These are phyloP conservation scores for Drosophila paracracens DNA, from an alignment of 2,888 invertebrate species.

Conservation along the genomic window DNA sequence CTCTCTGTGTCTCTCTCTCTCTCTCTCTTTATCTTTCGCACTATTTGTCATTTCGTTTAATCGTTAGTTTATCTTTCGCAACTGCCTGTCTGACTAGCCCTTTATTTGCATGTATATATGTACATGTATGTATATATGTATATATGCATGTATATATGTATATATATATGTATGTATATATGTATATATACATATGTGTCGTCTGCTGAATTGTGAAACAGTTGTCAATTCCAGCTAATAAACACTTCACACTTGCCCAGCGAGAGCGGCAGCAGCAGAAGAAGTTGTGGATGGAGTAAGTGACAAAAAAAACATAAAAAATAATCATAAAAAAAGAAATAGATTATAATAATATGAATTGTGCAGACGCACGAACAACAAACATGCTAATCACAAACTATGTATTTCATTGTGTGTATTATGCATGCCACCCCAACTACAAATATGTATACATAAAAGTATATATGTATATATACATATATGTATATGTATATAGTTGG, in stretches of 20 bases:
- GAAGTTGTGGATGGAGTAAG: not conserved
- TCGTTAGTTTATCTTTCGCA: not conserved
- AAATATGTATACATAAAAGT: not conserved
- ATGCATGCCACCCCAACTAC: slow-evolving; percentile 15
- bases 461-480: not conserved
- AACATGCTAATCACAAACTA: slow-evolving; percentile 58
- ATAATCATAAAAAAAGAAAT: not conserved
- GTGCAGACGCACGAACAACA: slow-evolving; percentile 47
- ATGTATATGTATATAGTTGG: slow-evolving; percentile 9
- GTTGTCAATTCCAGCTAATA: slow-evolving; percentile 29
- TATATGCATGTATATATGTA: not conserved
- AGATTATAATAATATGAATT: slow-evolving; percentile 26
- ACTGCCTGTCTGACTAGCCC: not conserved
- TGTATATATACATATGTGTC: no score
- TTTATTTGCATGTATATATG: not conserved
- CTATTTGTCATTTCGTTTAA: not conserved
- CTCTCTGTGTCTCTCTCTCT: not conserved
- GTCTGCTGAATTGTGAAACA: slow-evolving; percentile 7
- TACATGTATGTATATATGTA: not conserved
- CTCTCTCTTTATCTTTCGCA: not conserved
- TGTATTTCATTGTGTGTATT: slow-evolving; percentile 25
- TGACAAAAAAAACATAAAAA: not conserved
- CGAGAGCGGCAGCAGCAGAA: not conserved
- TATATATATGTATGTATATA: not conserved
- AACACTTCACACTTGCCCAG: slow-evolving; percentile 26